A percentile compares a stretch with the other conserved stretches of the same genome.
Conservation (phyloP, 1,140 invertebrate species). For the Nephila pilipes region DNA sequence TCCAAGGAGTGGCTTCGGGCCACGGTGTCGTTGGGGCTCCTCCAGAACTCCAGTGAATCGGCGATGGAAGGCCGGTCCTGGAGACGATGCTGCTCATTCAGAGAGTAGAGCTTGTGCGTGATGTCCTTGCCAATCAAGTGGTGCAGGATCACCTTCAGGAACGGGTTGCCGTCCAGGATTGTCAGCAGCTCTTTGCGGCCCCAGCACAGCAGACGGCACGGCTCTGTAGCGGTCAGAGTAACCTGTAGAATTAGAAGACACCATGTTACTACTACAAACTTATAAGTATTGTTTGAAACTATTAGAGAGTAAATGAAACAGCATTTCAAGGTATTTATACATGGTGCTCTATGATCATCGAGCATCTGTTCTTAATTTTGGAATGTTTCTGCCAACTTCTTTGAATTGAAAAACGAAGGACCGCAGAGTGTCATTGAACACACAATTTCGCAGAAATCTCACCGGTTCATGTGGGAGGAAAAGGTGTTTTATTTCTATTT, state of each 20-base stretch:
- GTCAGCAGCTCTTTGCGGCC: conserved; percentile 87
- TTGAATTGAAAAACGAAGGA: no score
- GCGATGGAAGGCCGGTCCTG: background rate
- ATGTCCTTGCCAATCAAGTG: conserved; percentile 92
- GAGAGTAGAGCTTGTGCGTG: conserved; percentile 90
- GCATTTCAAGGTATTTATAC: no score
- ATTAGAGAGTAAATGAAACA: no score
- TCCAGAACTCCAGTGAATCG: conserved; percentile 71
- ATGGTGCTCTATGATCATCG: no score
- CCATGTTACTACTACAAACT: no score
- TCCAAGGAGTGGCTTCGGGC: conserved; percentile 88
- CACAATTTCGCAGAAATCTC: no score
- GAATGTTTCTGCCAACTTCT: no score
- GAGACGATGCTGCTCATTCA: conserved; percentile 85
- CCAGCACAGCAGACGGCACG: conserved; percentile 90
- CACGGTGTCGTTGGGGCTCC: conserved; percentile 79
- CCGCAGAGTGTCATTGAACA: no score
- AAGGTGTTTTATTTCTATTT: no score
- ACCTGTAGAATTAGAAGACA: conserved; percentile 85
- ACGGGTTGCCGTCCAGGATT: conserved; percentile 87
- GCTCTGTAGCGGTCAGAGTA: conserved; percentile 89
- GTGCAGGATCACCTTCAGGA: conserved; percentile 88
- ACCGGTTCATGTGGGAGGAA: no score
- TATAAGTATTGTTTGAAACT: no score
- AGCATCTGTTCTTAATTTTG: no score